Evolutionary conservation across 2,113 vertebrate species (phyloP).

Genomic region (Tauraco erythrolophus): DNA sequence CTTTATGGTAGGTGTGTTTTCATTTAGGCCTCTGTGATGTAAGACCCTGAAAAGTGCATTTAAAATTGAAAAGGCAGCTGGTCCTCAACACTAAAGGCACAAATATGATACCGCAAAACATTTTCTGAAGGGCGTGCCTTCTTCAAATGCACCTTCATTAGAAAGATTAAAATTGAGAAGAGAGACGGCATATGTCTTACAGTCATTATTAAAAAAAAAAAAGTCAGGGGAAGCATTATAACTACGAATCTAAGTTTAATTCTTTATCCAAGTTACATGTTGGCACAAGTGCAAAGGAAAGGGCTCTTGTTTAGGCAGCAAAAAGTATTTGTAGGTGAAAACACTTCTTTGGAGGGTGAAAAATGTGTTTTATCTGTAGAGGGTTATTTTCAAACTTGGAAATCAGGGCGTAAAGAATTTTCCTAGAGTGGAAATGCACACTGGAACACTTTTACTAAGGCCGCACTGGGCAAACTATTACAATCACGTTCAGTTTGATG

Average conservation of each 20-base stretch:
- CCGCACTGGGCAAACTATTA: background rate
- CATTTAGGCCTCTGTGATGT: conserved; percentile 49
- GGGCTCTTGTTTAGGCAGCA: conserved; percentile 45
- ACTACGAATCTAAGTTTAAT: conserved; percentile 12
- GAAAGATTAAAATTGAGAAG: conserved; percentile 41
- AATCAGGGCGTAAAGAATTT: background rate
- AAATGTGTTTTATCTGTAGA: conserved; percentile 4
- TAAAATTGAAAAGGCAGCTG: conserved; percentile 34
- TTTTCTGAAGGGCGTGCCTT: conserved; percentile 33
- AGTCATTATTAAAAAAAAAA: conserved; percentile 6
- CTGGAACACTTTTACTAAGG: background rate
- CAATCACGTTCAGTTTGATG: background rate
- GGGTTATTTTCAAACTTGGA: conserved; percentile 27
- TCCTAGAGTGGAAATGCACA: background rate
- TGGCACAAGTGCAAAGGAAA: conserved; percentile 62
- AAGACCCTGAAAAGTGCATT: conserved; percentile 47
- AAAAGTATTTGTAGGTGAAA: conserved; percentile 39
- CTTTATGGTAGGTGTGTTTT: conserved; percentile 39
- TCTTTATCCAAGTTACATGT: conserved; percentile 45
- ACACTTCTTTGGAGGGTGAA: conserved; percentile 19
- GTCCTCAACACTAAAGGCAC: conserved; percentile 27
- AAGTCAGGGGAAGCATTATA: background rate
- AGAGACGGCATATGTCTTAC: background rate
- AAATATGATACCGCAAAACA: conserved; percentile 12
- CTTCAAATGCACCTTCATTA: conserved; percentile 58